Evolutionary conservation across 2,113 vertebrate species (phyloP), one percentile per base, ranked within the genome.

Genomic region (Pyxicephalus adspersus): DNA sequence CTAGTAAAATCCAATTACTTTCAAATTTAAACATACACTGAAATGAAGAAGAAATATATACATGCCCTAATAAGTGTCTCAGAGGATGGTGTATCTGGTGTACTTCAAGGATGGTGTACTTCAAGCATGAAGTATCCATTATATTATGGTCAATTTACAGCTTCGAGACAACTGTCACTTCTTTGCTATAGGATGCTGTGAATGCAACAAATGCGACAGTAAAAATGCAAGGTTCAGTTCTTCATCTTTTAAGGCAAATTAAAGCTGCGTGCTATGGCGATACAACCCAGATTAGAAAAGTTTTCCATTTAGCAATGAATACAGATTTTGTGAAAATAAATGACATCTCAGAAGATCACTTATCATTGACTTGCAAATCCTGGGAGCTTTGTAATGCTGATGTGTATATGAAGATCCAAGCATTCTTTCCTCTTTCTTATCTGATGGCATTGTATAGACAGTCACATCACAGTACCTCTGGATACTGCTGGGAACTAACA

Each of bases 171-270:
- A 66, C 13, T 57, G n/a, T 55, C 26, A 55, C 11, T 77, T 52
- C 58, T 17, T n/a, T 52, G 28, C 28, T 25, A 9, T 28, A 55
- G 16, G n/a, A 66, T 67, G 7, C 64, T 77, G 18, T 55, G 17
- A 34, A 65, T 77, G 52, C 28, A 57, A 57, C 61, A 55, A 55
- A 66, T 65, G 31, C 45, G 45, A 20, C n/a, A 31, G 20, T 54
- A 61, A 70, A 79, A 68, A 70, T 58, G 7, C 18, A 45, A 50
- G 31, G 50, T 79, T 26, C 60, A 20, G 3, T 70, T 29, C 55
- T 60, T 58, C 54, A 76, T 76, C 29, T 68, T 75, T 58, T 17
- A 70, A n/a, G 20, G 52, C 18, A 80, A 71, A 52, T 80, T 70
- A 61, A 60, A 80, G 18, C 29, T 23, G n/a, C n/a, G n/a, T 28